These are phyloP conservation scores for Loxodonta africana DNA, from an alignment of 2,113 vertebrate species.

Conservation along the genomic window DNA sequence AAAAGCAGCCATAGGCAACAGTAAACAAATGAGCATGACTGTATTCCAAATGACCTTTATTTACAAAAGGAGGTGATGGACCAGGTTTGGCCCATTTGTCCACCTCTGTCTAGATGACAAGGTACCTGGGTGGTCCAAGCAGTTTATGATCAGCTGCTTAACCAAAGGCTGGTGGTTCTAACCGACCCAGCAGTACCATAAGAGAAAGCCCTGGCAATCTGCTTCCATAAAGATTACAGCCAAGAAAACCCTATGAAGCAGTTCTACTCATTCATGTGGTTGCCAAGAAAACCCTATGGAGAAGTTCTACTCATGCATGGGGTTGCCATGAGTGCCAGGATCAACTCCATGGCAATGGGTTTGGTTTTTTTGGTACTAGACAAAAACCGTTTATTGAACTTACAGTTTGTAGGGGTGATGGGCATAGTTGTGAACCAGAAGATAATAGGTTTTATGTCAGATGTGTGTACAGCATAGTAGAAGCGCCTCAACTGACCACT, in stretches of 20 bases:
- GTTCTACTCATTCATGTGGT: neutral
- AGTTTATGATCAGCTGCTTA: neutral
- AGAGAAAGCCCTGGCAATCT: neutral
- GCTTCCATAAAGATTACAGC: neutral
- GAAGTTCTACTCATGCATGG: neutral
- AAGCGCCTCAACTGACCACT: neutral
- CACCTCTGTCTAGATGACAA: neutral
- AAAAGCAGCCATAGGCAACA: neutral
- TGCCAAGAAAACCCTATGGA: neutral
- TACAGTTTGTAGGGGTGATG: neutral
- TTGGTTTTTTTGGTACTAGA: neutral
- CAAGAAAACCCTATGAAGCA: neutral
- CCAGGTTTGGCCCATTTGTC: neutral
- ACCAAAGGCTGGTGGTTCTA: neutral
- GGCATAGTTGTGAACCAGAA: neutral
- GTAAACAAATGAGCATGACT: neutral
- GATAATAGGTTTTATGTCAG: neutral
- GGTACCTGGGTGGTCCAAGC: neutral
- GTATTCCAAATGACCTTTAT: neutral
- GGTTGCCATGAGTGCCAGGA: neutral
- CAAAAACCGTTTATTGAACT: neutral
- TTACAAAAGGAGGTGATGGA: neutral
- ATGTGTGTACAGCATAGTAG: neutral
- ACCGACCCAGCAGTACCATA: neutral
- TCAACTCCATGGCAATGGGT: neutral